These are phyloP conservation scores for Papilio dardanus DNA, from an alignment of 1,140 invertebrate genomes.

Conservation along the genomic window DNA sequence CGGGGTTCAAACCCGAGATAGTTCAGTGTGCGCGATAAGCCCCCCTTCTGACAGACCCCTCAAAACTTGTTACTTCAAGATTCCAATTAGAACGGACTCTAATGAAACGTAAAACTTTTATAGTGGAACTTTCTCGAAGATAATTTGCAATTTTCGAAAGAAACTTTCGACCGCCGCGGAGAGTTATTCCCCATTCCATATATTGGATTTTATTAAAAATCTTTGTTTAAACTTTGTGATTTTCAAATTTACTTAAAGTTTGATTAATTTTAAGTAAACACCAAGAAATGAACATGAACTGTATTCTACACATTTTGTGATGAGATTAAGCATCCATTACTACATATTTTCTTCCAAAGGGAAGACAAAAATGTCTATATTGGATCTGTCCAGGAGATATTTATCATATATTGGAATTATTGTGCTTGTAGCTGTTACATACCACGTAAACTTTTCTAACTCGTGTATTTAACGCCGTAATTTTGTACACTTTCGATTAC, in stretches of 20 bases:
- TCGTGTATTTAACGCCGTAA: neutral
- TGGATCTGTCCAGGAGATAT: too few relatives aligned
- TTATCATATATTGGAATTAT: too few relatives aligned
- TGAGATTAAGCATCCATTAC: too few relatives aligned
- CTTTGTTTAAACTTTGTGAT: slow-evolving; percentile 19
- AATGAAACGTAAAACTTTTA: slow-evolving; percentile 38
- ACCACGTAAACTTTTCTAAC: neutral
- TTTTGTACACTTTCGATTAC: slow-evolving; percentile 18
- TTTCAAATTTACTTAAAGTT: slow-evolving; percentile 6
- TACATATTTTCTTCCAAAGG: too few relatives aligned
- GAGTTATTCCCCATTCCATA: slow-evolving; percentile 29
- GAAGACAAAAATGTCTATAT: too few relatives aligned
- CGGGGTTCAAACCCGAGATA: slow-evolving; percentile 15
- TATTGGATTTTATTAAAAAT: slow-evolving; percentile 35
- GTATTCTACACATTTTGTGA: too few relatives aligned
- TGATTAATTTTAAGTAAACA: neutral
- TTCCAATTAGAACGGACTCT: slow-evolving; percentile 38
- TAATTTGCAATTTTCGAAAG: slow-evolving; percentile 35
- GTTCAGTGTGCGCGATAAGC: slow-evolving; percentile 26
- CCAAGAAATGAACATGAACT: neutral
- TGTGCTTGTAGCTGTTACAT: too few relatives aligned
- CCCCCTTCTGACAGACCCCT: slow-evolving; percentile 2
- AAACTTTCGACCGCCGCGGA: slow-evolving; percentile 29
- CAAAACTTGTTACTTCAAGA: slow-evolving; percentile 39
- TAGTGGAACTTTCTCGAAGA: slow-evolving; percentile 33